Base-by-base conservation (phyloP, 2,113 vertebrate genomes). In the Tetrao urogallus region DNA sequence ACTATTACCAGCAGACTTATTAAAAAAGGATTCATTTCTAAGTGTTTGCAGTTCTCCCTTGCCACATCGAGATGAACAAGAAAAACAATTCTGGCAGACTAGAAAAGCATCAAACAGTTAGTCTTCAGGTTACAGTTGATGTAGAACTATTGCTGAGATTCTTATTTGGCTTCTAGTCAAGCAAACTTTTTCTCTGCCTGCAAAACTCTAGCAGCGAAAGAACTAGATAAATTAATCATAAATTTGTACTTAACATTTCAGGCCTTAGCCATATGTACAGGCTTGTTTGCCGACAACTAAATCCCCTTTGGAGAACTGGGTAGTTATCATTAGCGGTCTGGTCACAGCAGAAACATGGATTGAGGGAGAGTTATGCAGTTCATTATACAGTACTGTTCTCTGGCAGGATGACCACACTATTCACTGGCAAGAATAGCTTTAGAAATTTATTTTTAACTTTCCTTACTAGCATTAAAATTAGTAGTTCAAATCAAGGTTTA, bases 271-370 rank as follows among this genome's bases (percentile, higher is more conserved):
- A n/a, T 11, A 25, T 48, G 50, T 22, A 60, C 17, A 43, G 32
- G n/a, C 52, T 47, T 77, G 28, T 45, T 70, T 89, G 81, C 45
- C 60, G 78, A 89, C 82, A 93, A 34, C n/a, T 82, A 85, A 91
- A 90, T 56, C 19, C 64, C 54, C 42, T 76, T 54, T 47, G 32
- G 74, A 75, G 64, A 84, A 71, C 38, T 66, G 66, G 72, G 60
- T 58, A 42, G 75, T 50, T 90, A 73, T 27, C 60, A 8, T 60
- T 82, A 86, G 66, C 24, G 28, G 36, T 48, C 40, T 63, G 36
- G 63, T 78, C 89, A 76, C 50, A 84, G 82, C 52, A 79, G 48
- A 43, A 24, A 65, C 9, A 32, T 5, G 13, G 58, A 11, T 87
- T 17, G 21, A 61, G 36, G 40, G 21, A n/a, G 36, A 66, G 7